Base-by-base conservation (phyloP, 2,113 vertebrate genomes). In the Siphamia tubifer region DNA sequence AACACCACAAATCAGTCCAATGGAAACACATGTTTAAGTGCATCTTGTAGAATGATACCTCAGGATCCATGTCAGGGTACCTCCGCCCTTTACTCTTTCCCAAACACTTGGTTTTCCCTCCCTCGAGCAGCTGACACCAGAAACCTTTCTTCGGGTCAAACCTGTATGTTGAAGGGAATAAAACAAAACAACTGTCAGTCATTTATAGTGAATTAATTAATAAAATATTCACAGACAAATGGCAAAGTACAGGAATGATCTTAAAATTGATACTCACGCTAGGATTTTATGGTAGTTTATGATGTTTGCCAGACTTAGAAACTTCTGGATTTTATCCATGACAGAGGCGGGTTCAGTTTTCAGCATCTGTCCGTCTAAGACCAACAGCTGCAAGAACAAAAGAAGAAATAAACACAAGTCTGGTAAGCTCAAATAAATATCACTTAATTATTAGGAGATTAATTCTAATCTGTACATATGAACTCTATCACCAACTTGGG, bases 121-220 rank as follows among this genome's bases (percentile, higher is more conserved):
- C 96, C 38, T 98, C 97, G 12, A 97, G 90, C 67, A 98, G 92
- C 73, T 98, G 96, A 89, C 97, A 99, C 97, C 97, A 99, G 87
- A 98, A 99, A 54, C 97, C 97, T 87, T 99, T 99, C 91, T 98
- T 98, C 40, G 96, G 94, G 82, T 99, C 97, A 71, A 98, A 99
- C 84, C 97, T 99, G 90, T 1, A 42, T 2, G 83, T 19, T 17
- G 23, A 8, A 28, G 23, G 24, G 42, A 12, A 27, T 0, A 4
- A 9, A 36, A 6, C 11, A 20, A 8, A 49, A 21, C 1, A 15
- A 6, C 13, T 24, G 20, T 0, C 12, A 35, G 1, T 6, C 27
- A 16, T 30, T 35, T 43, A 4, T 10, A 28, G 30, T 2, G 8
- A n/a, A n/a, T n/a, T n/a, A n/a, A n/a, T n/a, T n/a, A n/a, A n/a